phyloP scores from a whole-genome alignment of 1,140 invertebrate genomes.

The Metaphire vulgaris region DNA sequence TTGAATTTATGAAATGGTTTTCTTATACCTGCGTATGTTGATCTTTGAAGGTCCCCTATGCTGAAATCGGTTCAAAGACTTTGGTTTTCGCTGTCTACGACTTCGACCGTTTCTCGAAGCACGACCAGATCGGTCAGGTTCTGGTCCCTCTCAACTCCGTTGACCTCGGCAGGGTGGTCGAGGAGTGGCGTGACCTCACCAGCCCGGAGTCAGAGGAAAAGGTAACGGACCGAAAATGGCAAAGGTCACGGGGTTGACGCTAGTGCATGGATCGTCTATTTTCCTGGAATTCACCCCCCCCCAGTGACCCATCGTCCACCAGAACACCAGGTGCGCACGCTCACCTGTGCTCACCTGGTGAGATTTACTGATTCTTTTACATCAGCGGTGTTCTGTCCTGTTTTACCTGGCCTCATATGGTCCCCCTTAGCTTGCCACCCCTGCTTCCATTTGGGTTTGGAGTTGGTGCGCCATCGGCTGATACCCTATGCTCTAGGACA shows the following conservation, averaged over 20 bases:
- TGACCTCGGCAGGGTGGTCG: conserved; percentile 95
- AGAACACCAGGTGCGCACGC: neutral
- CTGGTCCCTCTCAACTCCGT: conserved; percentile 95
- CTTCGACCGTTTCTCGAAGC: conserved; percentile 99
- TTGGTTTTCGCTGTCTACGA: conserved; percentile 98
- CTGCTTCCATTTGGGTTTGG: neutral
- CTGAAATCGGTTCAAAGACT: conserved; percentile 96
- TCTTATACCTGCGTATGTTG: too few relatives aligned
- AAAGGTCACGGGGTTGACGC: too few relatives aligned
- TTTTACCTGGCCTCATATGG: neutral
- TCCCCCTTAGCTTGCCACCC: neutral
- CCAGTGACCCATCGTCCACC: neutral
- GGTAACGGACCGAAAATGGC: too few relatives aligned
- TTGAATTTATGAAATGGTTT: too few relatives aligned
- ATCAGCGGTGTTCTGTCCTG: neutral
- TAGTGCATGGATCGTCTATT: neutral
- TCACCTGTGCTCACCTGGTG: neutral
- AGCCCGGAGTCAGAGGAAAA: conserved; percentile 97
- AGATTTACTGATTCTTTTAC: too few relatives aligned
- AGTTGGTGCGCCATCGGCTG: neutral
- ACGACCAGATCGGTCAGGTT: conserved; percentile 99
- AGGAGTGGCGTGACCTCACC: conserved; percentile 96
- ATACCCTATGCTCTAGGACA: neutral
- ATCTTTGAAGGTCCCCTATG: conserved; percentile 82
- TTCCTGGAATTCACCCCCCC: neutral